Conservation (phyloP, 2,113 vertebrate species). For the Apteryx mantelli region DNA sequence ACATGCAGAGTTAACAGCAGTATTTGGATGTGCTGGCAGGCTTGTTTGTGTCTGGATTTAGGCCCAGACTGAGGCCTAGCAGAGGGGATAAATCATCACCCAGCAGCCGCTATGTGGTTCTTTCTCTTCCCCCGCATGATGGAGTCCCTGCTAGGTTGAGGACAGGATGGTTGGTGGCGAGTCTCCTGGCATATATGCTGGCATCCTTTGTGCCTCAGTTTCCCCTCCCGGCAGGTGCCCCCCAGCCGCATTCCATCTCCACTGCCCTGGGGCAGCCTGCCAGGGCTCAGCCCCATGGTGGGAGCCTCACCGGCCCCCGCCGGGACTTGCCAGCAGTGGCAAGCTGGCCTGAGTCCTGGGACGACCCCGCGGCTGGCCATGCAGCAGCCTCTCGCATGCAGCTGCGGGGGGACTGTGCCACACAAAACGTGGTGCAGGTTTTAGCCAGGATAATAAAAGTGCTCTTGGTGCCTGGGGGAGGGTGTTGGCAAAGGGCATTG, state of each 20-base stretch:
- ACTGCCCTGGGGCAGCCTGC: background rate
- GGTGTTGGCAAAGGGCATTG: too few species aligned
- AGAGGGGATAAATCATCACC: slow-evolving; percentile 54
- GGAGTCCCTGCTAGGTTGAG: too few species aligned
- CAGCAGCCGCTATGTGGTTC: background rate
- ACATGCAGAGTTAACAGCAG: slow-evolving; percentile 32
- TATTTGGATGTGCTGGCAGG: slow-evolving; percentile 44
- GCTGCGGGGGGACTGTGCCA: too few species aligned
- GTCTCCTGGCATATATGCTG: too few species aligned
- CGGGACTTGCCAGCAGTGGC: too few species aligned
- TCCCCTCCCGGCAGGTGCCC: background rate
- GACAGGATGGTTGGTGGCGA: too few species aligned
- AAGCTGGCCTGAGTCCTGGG: background rate
- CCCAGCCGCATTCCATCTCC: accelerated
- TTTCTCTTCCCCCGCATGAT: background rate
- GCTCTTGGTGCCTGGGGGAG: too few species aligned
- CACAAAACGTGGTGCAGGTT: too few species aligned
- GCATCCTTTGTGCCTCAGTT: background rate
- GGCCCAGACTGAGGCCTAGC: slow-evolving; percentile 47
- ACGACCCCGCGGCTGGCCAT: background rate
- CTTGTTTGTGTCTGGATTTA: slow-evolving; percentile 42
- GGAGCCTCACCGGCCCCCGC: background rate
- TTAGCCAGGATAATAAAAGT: too few species aligned
- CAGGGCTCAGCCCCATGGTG: background rate
- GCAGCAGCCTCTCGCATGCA: background rate